phyloP scores from a whole-genome alignment of 2,797 vertebrate species.

The Pantherophis vulpinus region DNA sequence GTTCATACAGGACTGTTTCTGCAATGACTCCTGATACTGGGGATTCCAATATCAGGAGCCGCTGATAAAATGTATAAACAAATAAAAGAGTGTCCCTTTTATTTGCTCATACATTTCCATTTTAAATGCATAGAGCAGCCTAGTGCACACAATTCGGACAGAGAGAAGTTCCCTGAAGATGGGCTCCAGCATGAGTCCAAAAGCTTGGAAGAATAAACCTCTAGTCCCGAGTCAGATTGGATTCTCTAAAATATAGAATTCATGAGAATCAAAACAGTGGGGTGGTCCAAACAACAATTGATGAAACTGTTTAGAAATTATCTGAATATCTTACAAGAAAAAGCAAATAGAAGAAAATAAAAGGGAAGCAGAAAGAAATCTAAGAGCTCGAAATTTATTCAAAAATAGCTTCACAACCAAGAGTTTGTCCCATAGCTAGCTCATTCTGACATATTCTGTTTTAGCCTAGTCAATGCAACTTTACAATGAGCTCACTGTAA shows the following conservation, averaged over 20 bases:
- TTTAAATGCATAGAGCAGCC: neutral
- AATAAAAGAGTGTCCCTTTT: neutral
- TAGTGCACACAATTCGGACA: neutral
- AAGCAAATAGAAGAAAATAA: neutral
- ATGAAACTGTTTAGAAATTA: neutral
- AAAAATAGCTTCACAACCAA: neutral
- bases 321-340: neutral
- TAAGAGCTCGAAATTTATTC: neutral
- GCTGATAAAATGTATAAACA: neutral
- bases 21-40: neutral
- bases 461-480: neutral
- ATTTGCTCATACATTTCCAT: neutral
- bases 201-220: neutral
- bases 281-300: too few species aligned
- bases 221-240: neutral
- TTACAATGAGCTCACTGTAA: neutral
- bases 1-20: neutral
- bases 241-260: neutral
- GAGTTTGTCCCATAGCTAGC: neutral
- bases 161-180: neutral
- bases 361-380: neutral
- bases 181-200: neutral
- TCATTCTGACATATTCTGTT: neutral
- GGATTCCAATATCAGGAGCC: neutral
- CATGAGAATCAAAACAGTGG: neutral